These are phyloP conservation scores for Neolamprologus devosi DNA, from an alignment of 2,113 vertebrate species.

Conservation along the genomic window DNA sequence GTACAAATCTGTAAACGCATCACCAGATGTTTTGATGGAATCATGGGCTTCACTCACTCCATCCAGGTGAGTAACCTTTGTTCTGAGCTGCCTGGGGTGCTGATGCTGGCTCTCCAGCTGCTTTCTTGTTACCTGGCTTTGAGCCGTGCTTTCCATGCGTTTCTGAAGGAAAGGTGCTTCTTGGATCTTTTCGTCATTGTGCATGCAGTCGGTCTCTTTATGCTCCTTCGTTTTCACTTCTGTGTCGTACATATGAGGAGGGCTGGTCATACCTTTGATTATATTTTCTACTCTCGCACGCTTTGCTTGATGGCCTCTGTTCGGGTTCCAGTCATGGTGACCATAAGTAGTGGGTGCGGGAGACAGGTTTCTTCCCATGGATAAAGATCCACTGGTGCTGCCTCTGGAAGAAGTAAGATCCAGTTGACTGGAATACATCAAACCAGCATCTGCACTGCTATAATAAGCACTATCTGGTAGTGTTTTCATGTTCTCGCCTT, in stretches of 20 bases:
- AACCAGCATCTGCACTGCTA: constrained; percentile 30
- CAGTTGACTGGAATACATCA: constrained; percentile 21
- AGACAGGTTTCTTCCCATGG: background rate
- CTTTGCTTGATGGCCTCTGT: constrained; percentile 76
- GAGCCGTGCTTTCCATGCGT: background rate
- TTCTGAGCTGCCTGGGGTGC: constrained; percentile 72
- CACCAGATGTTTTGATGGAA: background rate
- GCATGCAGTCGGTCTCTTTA: background rate
- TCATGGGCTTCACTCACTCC: background rate
- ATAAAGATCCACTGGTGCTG: background rate
- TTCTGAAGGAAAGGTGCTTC: constrained; percentile 61
- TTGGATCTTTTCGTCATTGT: constrained; percentile 66
- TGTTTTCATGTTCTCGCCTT: constrained; percentile 11
- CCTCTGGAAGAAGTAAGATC: constrained; percentile 28
- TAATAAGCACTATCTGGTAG: constrained; percentile 46
- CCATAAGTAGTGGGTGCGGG: constrained; percentile 14
- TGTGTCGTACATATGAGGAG: constrained; percentile 9
- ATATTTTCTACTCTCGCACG: constrained; percentile 89
- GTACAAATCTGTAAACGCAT: background rate
- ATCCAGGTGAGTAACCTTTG: constrained; percentile 60
- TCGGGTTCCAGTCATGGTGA: constrained; percentile 39
- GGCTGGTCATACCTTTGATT: constrained; percentile 77
- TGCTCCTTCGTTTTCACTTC: background rate
- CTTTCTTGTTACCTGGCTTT: constrained; percentile 37
- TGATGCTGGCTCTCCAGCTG: constrained; percentile 71